A percentile compares a stretch with the other conserved stretches of the same genome.
Evolutionary conservation across 2,888 invertebrate genomes (phyloP).

Genomic region (Amitus sp.): DNA sequence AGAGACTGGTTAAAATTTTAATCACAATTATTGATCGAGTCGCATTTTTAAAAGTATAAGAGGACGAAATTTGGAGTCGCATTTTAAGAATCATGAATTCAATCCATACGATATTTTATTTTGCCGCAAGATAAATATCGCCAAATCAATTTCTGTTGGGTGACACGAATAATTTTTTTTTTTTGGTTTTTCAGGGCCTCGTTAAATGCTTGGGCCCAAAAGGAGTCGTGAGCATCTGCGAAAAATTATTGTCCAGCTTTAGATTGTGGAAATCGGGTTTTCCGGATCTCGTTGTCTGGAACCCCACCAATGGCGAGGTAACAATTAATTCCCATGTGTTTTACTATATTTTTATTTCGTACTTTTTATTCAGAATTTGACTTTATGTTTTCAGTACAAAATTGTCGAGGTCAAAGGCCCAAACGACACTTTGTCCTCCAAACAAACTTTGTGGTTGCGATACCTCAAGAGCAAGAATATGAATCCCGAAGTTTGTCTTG

Average conservation of each 20-base stretch:
- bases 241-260: conserved; percentile 71
- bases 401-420: conserved; percentile 93
- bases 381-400: conserved; percentile 71
- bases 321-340: too few species aligned
- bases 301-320: too few species aligned
- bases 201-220: conserved; percentile 68
- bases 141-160: too few species aligned
- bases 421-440: conserved; percentile 80
- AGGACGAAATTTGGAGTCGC: not conserved
- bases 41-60: too few species aligned
- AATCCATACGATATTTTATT: not conserved
- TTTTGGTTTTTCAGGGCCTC: conserved; percentile 59
- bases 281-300: conserved; percentile 87
- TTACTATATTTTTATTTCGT: too few species aligned
- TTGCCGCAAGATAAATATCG: not conserved
- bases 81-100: conserved; percentile 9
- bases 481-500: conserved; percentile 79
- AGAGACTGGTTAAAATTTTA: too few species aligned
- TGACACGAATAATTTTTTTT: not conserved
- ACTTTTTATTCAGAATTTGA: too few species aligned
- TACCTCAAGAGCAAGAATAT: conserved; percentile 73
- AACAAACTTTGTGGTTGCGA: conserved; percentile 86
- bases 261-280: conserved; percentile 77
- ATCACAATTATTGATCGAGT: not conserved
- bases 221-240: conserved; percentile 70